Evolutionary conservation across 2,888 invertebrate species (phyloP).

Genomic region (Heliconius charithonia): DNA sequence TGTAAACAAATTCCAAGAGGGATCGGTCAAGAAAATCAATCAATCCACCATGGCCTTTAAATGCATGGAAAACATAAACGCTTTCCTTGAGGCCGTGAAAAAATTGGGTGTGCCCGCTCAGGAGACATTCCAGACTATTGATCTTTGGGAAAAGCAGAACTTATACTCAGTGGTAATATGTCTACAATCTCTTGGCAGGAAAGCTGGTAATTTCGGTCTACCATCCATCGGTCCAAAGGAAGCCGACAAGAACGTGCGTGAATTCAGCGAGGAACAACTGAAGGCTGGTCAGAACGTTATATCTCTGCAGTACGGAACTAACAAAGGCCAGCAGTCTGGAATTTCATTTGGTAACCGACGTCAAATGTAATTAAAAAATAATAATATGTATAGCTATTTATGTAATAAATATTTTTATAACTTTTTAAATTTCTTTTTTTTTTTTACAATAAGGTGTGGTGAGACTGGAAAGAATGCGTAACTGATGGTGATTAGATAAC

Average conservation of each 20-base stretch:
- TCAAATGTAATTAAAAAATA: conserved; percentile 90
- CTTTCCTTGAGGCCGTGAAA: conserved; percentile 92
- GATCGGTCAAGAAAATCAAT: conserved; percentile 96
- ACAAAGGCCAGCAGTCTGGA: conserved; percentile 98
- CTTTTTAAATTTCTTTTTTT: conserved; percentile 54
- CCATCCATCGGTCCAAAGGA: conserved; percentile 98
- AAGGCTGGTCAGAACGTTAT: conserved; percentile 96
- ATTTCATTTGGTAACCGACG: conserved; percentile 98
- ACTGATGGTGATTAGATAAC: conserved; percentile 60
- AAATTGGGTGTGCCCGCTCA: conserved; percentile 95
- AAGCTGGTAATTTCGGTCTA: conserved; percentile 92
- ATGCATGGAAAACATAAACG: conserved; percentile 99
- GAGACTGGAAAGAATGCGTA: conserved; percentile 48
- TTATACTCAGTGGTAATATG: conserved; percentile 98
- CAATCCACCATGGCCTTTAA: conserved; percentile 96
- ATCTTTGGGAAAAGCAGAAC: conserved; percentile 98
- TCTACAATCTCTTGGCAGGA: conserved; percentile 96
- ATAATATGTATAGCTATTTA: conserved; percentile 50
- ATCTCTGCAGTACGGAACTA: conserved; percentile 97
- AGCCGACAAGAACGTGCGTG: conserved; percentile 95
- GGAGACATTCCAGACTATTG: conserved; percentile 99
- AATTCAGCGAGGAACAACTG: conserved; percentile 96
- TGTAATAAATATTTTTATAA: conserved; percentile 65
- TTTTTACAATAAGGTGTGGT: conserved; percentile 53
- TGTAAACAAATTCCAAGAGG: conserved; percentile 92